These are phyloP conservation scores for Papilio aristodemus DNA, from an alignment of 1,140 invertebrate genomes.

Conservation along the genomic window DNA sequence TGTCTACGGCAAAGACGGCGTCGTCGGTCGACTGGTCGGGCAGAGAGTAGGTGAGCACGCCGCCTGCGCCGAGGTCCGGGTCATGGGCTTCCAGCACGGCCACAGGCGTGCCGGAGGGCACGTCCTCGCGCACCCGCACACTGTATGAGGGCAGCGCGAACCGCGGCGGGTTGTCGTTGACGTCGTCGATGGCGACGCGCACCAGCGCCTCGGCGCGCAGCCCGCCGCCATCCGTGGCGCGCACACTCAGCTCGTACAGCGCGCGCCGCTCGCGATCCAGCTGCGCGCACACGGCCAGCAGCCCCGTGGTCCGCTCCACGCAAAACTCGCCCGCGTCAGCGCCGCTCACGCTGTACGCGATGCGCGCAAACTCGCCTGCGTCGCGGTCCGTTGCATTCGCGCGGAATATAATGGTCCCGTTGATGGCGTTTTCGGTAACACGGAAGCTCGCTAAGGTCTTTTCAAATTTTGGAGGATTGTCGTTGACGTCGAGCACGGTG, in stretches of 20 bases:
- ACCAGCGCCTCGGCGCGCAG: conserved; percentile 89
- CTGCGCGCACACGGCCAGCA: conserved; percentile 86
- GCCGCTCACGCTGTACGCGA: conserved; percentile 89
- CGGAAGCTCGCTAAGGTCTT: conserved; percentile 90
- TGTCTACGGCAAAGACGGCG: conserved; percentile 88
- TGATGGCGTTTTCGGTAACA: conserved; percentile 92
- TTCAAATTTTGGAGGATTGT: conserved; percentile 92
- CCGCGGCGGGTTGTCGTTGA: conserved; percentile 94
- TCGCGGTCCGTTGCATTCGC: conserved; percentile 94
- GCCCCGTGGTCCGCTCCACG: conserved; percentile 89
- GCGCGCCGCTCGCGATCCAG: conserved; percentile 93
- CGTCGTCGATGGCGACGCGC: conserved; percentile 90
- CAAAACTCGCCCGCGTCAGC: conserved; percentile 90
- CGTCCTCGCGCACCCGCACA: conserved; percentile 94
- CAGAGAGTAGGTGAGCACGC: conserved; percentile 87
- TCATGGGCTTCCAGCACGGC: conserved; percentile 92
- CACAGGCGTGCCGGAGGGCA: conserved; percentile 92
- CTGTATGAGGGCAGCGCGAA: conserved; percentile 88
- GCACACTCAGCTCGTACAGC: conserved; percentile 90
- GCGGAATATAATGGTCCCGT: conserved; percentile 90
- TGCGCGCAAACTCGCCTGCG: conserved; percentile 88
- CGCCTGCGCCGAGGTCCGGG: conserved; percentile 90
- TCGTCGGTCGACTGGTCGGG: conserved; percentile 85
- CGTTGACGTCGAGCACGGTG: conserved; percentile 91
- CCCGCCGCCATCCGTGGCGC: conserved; percentile 89